Evolutionary conservation across 1,140 invertebrate genomes (phyloP), one percentile per base, ranked within the genome.

Genomic region (Scaptomyza graminum): DNA sequence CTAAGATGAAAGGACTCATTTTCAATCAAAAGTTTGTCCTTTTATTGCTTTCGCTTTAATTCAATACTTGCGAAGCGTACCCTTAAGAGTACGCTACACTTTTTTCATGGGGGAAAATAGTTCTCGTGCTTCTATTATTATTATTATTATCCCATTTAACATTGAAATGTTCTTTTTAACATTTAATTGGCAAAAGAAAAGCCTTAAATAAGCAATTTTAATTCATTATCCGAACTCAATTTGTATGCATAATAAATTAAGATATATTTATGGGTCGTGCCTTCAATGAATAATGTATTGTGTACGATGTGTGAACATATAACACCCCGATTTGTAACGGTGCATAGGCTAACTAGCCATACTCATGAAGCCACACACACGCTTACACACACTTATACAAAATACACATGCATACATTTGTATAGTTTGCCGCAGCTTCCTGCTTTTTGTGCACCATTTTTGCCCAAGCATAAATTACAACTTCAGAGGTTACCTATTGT

Each of bases 391-490:
- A 5, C 13, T 11, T 8, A 56, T 11, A 37, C 52, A 22, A 22
- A 25, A 41, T 37, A 62, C 47, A 37, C 28, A 5, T 18, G 16
- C 13, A 56, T n/a, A 44, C 52, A 22, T 67, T 28, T 52, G 59
- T 47, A 22, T 69, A 69, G 63, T 39, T 67, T 60, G 62, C 56
- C 56, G 59, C 52, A 56, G 63, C 71, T 76, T 61, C 57, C 61
- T 52, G 49, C 66, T 67, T 59, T 75, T 63, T 72, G 81, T 85
- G 78, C 82, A 84, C 67, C 74, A 87, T 87, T 85, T 22, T 87
- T 87, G 70, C 85, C 66, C 56, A 62, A 87, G 82, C 82, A 88
- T 87, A 88, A 87, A 87, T 87, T 87, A 87, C 83, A 85, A 87
- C 82, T 87, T 78, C 82, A 87, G 73, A 31, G 80, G 75, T 67